These are phyloP conservation scores for Neodiprion virginianus DNA, from an alignment of 1,140 invertebrate species.

Conservation along the genomic window DNA sequence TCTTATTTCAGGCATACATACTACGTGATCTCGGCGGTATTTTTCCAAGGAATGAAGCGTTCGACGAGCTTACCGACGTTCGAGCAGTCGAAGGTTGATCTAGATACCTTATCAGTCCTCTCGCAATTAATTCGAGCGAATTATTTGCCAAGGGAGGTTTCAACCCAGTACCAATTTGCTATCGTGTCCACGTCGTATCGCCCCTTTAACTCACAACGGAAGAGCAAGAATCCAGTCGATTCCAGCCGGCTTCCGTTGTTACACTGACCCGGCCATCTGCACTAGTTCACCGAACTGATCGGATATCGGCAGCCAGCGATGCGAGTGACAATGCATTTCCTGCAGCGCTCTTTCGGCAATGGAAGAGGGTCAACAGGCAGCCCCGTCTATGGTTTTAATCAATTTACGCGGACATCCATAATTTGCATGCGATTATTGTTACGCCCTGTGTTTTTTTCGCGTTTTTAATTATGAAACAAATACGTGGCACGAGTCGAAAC, in stretches of 20 bases:
- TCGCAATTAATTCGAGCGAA: not conserved
- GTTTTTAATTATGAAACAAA: no score
- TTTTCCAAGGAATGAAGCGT: no score
- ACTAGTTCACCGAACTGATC: not conserved
- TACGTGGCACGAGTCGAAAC: no score
- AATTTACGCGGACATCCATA: no score
- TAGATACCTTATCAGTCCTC: not conserved
- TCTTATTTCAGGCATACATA: no score
- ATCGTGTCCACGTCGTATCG: not conserved
- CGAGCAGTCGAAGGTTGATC: not conserved
- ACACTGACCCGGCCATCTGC: not conserved
- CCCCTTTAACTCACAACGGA: not conserved
- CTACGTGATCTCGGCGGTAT: no score
- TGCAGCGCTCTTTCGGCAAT: not conserved
- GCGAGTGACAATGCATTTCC: not conserved
- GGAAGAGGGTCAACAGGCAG: not conserved
- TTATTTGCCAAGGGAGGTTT: not conserved
- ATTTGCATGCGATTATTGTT: no score
- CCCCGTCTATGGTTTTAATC: not conserved
- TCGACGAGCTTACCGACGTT: no score
- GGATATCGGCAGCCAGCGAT: not conserved
- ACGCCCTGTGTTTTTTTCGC: no score
- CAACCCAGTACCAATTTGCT: not conserved
- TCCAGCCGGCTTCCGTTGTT: not conserved
- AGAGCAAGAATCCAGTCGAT: slow-evolving; percentile 1